phyloP scores from a whole-genome alignment of 2,888 invertebrate species.

The Labia minor region DNA sequence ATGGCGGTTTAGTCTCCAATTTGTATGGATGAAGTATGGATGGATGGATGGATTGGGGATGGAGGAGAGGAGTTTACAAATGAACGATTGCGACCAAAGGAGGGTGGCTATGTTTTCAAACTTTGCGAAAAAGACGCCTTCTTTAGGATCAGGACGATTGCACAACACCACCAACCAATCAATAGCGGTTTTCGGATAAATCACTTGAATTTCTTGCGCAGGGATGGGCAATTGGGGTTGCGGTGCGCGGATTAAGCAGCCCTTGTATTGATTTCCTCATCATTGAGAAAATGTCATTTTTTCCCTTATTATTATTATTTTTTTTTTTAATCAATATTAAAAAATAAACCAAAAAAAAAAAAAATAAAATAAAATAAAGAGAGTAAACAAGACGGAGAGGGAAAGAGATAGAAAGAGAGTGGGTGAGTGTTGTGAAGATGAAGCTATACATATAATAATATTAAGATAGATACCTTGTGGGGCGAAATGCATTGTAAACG shows the following conservation, averaged over 20 bases:
- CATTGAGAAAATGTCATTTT: not conserved
- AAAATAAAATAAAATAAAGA: no score
- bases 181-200: not conserved
- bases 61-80: no score
- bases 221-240: slow-evolving; percentile 13
- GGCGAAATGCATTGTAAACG: not conserved
- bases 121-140: not conserved
- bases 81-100: no score
- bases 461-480: not conserved
- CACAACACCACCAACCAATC: not conserved
- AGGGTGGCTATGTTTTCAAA: not conserved
- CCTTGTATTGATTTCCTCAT: not conserved
- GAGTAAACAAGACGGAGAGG: no score
- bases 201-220: not conserved
- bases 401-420: no score
- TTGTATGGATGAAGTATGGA: no score
- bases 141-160: not conserved
- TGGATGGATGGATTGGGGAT: no score
- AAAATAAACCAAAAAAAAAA: no score
- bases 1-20: no score
- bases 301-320: no score
- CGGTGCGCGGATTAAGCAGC: not conserved
- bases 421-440: no score
- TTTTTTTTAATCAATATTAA: no score
- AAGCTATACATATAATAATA: not conserved